phyloP scores from a whole-genome alignment of 2,113 vertebrate genomes.

The Accipiter virgatus region DNA sequence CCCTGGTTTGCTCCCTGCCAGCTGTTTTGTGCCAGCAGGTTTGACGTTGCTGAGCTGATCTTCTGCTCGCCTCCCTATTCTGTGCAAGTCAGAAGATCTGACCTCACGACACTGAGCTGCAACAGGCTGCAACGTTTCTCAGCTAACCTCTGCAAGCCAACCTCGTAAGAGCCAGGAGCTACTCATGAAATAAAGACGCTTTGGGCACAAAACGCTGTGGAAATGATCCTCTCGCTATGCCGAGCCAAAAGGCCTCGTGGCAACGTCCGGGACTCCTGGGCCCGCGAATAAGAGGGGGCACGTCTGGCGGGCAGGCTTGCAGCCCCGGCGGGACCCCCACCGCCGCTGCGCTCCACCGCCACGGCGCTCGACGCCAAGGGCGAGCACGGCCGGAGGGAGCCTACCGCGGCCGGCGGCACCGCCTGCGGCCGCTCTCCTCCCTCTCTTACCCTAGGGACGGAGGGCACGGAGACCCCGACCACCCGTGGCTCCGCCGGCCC shows the following conservation, averaged over 20 bases:
- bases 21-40: no score
- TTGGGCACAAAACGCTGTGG: fast-evolving
- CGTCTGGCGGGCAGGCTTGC: background rate
- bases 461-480: no score
- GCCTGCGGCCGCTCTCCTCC: background rate
- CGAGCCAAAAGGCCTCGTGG: background rate
- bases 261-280: fast-evolving
- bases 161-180: fast-evolving
- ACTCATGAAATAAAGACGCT: background rate
- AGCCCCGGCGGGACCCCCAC: background rate
- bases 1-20: background rate
- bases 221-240: fast-evolving
- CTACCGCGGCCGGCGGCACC: background rate
- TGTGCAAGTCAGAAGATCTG: background rate
- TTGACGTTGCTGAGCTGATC: fast-evolving
- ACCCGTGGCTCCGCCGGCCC: background rate
- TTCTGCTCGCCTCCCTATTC: fast-evolving
- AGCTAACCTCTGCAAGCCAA: background rate
- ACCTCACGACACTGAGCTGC: fast-evolving
- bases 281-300: background rate
- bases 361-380: background rate
- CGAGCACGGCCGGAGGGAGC: background rate
- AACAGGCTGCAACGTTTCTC: background rate
- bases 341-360: background rate
- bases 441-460: background rate